Evolutionary conservation across 2,113 vertebrate genomes (phyloP).

Genomic region (Pituophis catenifer): DNA sequence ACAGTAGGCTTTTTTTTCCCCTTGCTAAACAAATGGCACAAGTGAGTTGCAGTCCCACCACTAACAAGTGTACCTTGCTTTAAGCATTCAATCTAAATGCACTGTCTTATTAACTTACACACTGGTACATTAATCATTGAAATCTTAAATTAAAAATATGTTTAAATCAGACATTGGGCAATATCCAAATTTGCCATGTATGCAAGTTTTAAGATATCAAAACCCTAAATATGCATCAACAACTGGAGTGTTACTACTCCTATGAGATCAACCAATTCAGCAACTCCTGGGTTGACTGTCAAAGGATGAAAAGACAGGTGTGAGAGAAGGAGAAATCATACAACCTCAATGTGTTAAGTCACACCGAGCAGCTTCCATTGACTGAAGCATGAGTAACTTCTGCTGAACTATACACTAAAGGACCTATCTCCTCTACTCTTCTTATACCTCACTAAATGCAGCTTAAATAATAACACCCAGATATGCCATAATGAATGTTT

Average conservation of each 20-base stretch:
- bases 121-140: background rate
- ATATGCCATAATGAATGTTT: slow-evolving; percentile 10
- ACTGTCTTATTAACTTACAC: background rate
- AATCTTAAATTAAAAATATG: background rate
- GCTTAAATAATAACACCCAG: slow-evolving; percentile 31
- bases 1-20: background rate
- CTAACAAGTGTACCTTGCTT: background rate
- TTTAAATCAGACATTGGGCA: background rate
- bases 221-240: background rate
- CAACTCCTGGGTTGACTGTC: background rate
- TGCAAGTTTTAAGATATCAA: background rate
- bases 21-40: background rate
- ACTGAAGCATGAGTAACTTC: background rate
- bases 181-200: background rate
- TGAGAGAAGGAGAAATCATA: slow-evolving; percentile 7
- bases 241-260: background rate
- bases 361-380: background rate
- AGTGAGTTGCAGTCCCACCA: background rate
- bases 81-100: background rate
- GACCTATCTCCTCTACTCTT: slow-evolving; percentile 3
- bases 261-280: background rate
- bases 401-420: background rate
- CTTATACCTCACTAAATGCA: background rate
- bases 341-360: background rate
- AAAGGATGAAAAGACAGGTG: background rate